Evolutionary conservation across 2,888 invertebrate species (phyloP), one percentile per base, ranked within the genome.

Genomic region (Stenotaenia linearis): DNA sequence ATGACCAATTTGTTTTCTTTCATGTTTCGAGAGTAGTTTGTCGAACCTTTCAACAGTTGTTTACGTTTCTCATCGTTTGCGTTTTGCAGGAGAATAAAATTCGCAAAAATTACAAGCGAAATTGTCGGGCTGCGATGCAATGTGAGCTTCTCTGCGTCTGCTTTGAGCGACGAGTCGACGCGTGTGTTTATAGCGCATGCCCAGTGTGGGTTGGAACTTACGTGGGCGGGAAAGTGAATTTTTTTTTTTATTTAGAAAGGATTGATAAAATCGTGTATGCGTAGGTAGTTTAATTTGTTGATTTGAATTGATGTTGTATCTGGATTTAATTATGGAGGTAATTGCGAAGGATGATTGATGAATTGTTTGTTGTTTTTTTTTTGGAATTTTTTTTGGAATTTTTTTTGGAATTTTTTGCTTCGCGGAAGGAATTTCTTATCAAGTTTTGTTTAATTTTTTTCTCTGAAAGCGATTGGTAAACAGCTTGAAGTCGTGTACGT

Each of bases 1-100:
- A 83, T 82, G 12, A 83, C 83, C 18, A 83, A 74, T 75, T 82
- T 83, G 78, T 82, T 81, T 35, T 81, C 81, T 40, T 79, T 61
- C 81, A 81, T 81, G 32, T 25, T 61, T 61, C 10, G 5, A 18
- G n/a, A 5, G 2, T 2, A 2, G 5, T 18, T 18, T 56, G 4
- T 23, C 21, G 18, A 21, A 4, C 21, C 21, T 21, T 21, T 21
- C 4, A 23, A 21, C 56, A 21, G 1, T 4, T 23, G 23, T 18
- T 45, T 15, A 18, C 18, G 45, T 12, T 3, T 45, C 3, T 45
- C 45, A 45, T 45, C n/a, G 1, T 15, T 45, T 45, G n/a, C 3
- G n/a, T 45, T 45, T 45, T n/a, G 3, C 18, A 45, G 1, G n/a
- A 40, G n/a, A n/a, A 45, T 9, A 40, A 6, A 40, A 12, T 15